These are phyloP conservation scores for Agelas oroides DNA, from an alignment of 37 sponge, comb jelly and placozoan genomes.

Conservation along the genomic window DNA sequence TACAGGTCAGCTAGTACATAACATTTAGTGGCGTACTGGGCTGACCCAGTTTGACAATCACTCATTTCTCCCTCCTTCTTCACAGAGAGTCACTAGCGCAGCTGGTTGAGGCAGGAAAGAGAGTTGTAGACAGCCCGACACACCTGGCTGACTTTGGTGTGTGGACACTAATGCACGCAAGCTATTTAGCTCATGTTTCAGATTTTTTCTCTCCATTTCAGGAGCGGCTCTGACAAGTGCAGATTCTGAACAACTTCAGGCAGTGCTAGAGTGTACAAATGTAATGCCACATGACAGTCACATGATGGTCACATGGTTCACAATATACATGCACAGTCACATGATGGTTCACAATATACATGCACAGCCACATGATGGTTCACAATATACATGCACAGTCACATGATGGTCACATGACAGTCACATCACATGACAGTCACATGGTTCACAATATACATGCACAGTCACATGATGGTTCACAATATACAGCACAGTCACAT, in stretches of 20 bases:
- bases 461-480: too few species aligned
- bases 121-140: constrained; percentile 87
- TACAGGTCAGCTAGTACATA: constrained; percentile 63
- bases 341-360: too few species aligned
- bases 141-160: constrained; percentile 94
- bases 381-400: too few species aligned
- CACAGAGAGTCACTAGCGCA: constrained; percentile 83
- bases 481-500: background rate
- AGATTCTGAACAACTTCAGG: constrained; percentile 79
- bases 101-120: constrained; percentile 85
- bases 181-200: background rate
- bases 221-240: constrained; percentile 91
- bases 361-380: too few species aligned
- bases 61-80: background rate
- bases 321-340: too few species aligned
- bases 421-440: too few species aligned
- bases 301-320: too few species aligned
- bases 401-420: constrained; percentile 3
- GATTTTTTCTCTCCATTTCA: background rate
- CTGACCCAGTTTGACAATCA: background rate
- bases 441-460: too few species aligned
- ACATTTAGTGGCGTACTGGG: background rate
- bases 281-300: constrained; percentile 7
- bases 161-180: background rate
- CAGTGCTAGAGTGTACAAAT: constrained; percentile 84